phyloP scores from a whole-genome alignment of 2,888 invertebrate genomes.

The Drosophila ochracea region DNA sequence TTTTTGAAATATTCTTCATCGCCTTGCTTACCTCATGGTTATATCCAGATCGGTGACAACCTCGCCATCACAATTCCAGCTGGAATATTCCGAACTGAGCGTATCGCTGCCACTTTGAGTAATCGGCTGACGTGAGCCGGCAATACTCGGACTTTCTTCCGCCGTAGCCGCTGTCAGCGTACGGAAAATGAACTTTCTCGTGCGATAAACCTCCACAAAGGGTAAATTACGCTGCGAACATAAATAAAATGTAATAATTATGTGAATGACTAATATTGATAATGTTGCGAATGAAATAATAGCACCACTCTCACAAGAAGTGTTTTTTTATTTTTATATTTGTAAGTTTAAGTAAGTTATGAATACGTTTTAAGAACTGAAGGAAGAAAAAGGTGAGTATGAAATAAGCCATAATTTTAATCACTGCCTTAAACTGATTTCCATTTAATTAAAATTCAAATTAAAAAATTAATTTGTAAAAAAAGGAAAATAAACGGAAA shows the following conservation, averaged over 20 bases:
- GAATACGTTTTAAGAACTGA: no score
- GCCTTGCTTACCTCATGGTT: constrained; percentile 87
- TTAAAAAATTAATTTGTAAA: no score
- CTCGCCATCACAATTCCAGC: constrained; percentile 95
- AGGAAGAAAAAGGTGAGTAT: no score
- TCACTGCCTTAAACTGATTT: fast-evolving
- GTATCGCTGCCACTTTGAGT: constrained; percentile 47
- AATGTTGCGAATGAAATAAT: not conserved
- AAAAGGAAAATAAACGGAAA: no score
- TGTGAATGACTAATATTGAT: not conserved
- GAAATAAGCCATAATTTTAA: no score
- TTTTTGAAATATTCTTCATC: not conserved
- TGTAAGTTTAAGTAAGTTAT: not conserved
- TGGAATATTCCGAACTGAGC: constrained; percentile 85
- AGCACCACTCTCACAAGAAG: not conserved
- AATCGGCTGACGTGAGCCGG: constrained; percentile 83
- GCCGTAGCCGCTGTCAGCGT: constrained; percentile 43
- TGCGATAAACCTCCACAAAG: constrained; percentile 91
- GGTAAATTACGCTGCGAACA: constrained; percentile 87
- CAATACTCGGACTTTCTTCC: constrained; percentile 69
- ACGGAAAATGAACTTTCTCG: constrained; percentile 86
- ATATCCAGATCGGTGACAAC: constrained; percentile 88
- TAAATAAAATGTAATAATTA: not conserved
- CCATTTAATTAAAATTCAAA: no score
- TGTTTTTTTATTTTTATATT: not conserved